phyloP scores from a whole-genome alignment of 2,797 vertebrate genomes.

The Manis pentadactyla region DNA sequence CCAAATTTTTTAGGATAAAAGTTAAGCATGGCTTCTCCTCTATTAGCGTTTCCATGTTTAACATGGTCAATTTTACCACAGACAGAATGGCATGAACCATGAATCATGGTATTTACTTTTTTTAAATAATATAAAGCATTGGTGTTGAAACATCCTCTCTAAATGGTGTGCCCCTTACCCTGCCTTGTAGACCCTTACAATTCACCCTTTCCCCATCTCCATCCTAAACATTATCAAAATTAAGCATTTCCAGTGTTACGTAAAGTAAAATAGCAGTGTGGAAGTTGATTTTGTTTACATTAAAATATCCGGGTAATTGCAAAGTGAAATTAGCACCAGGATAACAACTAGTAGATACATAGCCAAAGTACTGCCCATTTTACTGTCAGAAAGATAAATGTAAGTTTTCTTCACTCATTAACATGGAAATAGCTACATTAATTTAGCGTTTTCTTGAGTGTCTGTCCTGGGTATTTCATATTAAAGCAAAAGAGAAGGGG shows the following conservation, averaged over 20 bases:
- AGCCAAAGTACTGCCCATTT: neutral
- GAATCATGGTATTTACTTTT: neutral
- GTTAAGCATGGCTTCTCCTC: neutral
- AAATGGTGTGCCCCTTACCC: neutral
- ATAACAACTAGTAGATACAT: neutral
- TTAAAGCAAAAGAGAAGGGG: neutral
- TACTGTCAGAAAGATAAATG: neutral
- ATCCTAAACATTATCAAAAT: neutral
- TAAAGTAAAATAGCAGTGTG: neutral
- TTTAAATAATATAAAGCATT: neutral
- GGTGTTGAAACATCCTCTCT: neutral
- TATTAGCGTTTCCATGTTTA: neutral
- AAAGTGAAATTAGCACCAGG: slow-evolving; percentile 20
- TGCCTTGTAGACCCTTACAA: neutral
- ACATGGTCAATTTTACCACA: neutral
- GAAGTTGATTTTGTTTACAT: neutral
- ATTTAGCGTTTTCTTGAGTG: neutral
- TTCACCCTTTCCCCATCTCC: neutral
- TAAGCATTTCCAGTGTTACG: neutral
- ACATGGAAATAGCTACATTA: neutral
- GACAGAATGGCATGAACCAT: neutral
- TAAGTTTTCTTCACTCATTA: neutral
- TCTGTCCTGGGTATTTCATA: neutral
- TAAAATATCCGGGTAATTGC: slow-evolving; percentile 3
- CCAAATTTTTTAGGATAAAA: slow-evolving; percentile 23